These are phyloP conservation scores for Lota lota DNA, from an alignment of 2,113 vertebrate species.

Conservation along the genomic window DNA sequence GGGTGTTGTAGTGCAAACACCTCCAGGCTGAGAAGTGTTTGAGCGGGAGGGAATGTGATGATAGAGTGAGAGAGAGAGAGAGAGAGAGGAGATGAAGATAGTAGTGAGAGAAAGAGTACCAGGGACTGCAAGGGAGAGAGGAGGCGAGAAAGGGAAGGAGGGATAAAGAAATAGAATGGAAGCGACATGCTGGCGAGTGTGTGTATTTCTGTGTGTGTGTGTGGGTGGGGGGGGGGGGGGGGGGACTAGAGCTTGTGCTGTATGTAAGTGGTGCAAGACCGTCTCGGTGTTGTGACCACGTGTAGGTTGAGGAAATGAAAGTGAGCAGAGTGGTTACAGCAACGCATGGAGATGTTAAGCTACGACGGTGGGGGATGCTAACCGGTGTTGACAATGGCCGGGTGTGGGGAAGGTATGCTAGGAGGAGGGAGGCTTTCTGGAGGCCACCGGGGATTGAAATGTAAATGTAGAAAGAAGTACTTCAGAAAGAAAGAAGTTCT, in stretches of 20 bases:
- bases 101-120: conserved; percentile 10
- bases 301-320: too few relatives aligned
- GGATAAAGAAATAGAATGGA: background rate
- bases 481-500: conserved; percentile 37
- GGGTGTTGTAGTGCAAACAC: too few relatives aligned
- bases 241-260: background rate
- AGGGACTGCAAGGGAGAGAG: background rate
- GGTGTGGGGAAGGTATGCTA: conserved; percentile 50
- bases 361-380: conserved; percentile 40
- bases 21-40: too few relatives aligned
- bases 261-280: background rate
- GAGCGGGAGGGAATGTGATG: too few relatives aligned
- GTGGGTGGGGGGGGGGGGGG: background rate
- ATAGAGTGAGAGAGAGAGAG: background rate
- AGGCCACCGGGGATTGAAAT: conserved; percentile 64
- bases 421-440: conserved; percentile 43
- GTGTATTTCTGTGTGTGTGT: background rate
- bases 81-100: conserved; percentile 6
- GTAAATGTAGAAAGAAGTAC: conserved; percentile 60
- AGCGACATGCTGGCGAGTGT: background rate
- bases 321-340: background rate
- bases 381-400: conserved; percentile 60
- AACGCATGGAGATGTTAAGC: conserved; percentile 37
- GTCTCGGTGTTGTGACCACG: background rate
- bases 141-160: conserved; percentile 22